phyloP scores from a whole-genome alignment of 2,797 vertebrate genomes.

The Rhinella marina region DNA sequence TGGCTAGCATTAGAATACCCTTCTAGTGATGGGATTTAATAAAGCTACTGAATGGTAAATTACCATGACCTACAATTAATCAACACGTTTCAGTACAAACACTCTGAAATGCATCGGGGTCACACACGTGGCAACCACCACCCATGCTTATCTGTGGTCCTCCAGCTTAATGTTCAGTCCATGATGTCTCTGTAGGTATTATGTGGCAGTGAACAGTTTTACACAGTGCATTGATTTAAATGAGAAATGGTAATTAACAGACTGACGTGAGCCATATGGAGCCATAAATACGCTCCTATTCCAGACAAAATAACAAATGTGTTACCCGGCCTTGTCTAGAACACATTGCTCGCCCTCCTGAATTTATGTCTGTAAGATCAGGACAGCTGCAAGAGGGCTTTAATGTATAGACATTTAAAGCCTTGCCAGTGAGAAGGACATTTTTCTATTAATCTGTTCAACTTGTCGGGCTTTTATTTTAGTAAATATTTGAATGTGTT shows the following conservation, averaged over 20 bases:
- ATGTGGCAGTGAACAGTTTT: background rate
- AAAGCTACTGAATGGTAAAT: background rate
- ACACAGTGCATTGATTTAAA: constrained; percentile 26
- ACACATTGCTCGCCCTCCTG: constrained; percentile 33
- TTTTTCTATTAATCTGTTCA: constrained; percentile 32
- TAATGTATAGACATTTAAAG: constrained; percentile 49
- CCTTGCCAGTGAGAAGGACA: constrained; percentile 28
- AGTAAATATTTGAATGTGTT: constrained; percentile 2
- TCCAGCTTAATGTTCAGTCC: background rate
- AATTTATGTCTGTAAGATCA: constrained; percentile 50
- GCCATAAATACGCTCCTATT: constrained; percentile 61
- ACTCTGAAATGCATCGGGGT: background rate
- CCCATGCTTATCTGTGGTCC: background rate
- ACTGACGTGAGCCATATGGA: constrained; percentile 60
- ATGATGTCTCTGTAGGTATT: background rate
- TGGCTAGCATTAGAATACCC: background rate
- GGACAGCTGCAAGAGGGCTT: constrained; percentile 58
- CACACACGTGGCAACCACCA: background rate
- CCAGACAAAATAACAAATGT: constrained; percentile 64
- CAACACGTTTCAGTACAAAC: background rate
- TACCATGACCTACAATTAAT: background rate
- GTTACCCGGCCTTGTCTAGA: constrained; percentile 54
- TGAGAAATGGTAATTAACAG: constrained; percentile 58
- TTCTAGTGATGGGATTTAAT: background rate
- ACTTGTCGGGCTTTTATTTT: constrained; percentile 6